Conservation (phyloP, 2,797 vertebrate species). For the Pangasius mekongensis region DNA sequence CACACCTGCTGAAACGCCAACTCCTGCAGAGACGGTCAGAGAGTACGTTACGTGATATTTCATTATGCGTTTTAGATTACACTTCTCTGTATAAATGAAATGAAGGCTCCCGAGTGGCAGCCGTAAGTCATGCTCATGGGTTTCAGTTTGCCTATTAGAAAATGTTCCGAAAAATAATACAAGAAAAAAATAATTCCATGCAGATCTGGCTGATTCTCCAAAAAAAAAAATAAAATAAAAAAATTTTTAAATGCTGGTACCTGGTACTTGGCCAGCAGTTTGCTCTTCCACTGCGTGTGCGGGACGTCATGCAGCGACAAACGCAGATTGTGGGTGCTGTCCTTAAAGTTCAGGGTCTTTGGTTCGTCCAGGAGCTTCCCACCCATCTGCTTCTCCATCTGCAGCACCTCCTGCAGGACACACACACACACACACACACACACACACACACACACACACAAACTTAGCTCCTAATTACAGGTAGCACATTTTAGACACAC, state of each 20-base stretch:
- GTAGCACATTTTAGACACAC: neutral
- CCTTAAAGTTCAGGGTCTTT: conserved; percentile 95
- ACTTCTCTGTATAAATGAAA: neutral
- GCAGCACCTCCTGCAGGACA: conserved; percentile 87
- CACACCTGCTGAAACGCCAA: conserved; percentile 94
- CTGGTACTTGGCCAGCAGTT: conserved; percentile 94
- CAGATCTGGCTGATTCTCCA: neutral
- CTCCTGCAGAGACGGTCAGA: conserved; percentile 76
- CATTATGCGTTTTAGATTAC: neutral
- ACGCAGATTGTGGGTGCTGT: conserved; percentile 96
- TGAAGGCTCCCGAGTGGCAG: neutral
- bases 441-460: neutral
- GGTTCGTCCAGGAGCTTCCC: conserved; percentile 96
- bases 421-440: conserved; percentile 30
- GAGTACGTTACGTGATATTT: neutral
- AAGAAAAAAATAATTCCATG: neutral
- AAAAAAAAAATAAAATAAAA: neutral
- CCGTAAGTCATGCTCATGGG: neutral
- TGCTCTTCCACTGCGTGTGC: conserved; percentile 96
- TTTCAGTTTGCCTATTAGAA: neutral
- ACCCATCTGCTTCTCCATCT: conserved; percentile 95
- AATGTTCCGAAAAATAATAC: neutral
- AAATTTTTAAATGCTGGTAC: conserved; percentile 61
- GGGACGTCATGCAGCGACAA: conserved; percentile 93
- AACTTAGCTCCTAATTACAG: conserved; percentile 6